Evolutionary conservation across 2,888 invertebrate genomes (phyloP).

Genomic region (Troides aeacus): DNA sequence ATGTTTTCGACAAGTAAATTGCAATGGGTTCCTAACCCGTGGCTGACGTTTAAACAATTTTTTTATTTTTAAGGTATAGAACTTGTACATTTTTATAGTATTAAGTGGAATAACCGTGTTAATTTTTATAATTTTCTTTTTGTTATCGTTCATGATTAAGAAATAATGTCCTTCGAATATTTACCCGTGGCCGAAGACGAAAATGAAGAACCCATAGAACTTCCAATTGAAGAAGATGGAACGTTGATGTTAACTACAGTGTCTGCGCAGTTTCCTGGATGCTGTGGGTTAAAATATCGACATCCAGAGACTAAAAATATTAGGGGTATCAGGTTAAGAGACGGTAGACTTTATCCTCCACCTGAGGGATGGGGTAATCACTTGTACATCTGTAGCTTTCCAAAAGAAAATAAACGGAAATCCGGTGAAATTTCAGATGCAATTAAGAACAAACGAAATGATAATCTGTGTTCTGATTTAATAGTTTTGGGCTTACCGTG

Average conservation of each 20-base stretch:
- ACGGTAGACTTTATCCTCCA: slow-evolving; percentile 95
- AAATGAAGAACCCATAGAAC: slow-evolving; percentile 97
- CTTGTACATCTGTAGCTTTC: slow-evolving; percentile 90
- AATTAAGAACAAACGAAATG: slow-evolving; percentile 96
- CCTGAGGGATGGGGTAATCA: slow-evolving; percentile 91
- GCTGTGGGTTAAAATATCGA: slow-evolving; percentile 97
- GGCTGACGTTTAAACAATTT: slow-evolving; percentile 76
- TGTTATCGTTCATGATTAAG: slow-evolving; percentile 73
- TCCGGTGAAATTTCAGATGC: slow-evolving; percentile 93
- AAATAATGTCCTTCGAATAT: slow-evolving; percentile 81
- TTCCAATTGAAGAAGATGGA: slow-evolving; percentile 97
- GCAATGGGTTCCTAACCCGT: slow-evolving; percentile 79
- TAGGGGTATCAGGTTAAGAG: slow-evolving; percentile 93
- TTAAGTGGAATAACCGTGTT: slow-evolving; percentile 71
- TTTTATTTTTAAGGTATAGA: slow-evolving; percentile 73
- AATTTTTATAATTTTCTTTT: slow-evolving; percentile 66
- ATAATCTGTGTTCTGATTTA: slow-evolving; percentile 96
- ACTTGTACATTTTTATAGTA: slow-evolving; percentile 75
- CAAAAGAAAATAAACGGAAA: slow-evolving; percentile 96
- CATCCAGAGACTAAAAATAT: slow-evolving; percentile 95
- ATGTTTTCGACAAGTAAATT: slow-evolving; percentile 77
- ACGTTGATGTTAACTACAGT: slow-evolving; percentile 95
- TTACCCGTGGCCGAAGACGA: slow-evolving; percentile 98
- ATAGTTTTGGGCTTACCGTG: slow-evolving; percentile 99
- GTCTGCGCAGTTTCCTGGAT: slow-evolving; percentile 97